Percentiles rank a stretch among this genome's conserved stretches.
phyloP scores from a whole-genome alignment of 2,113 vertebrate species.

The Otolemur garnettii region DNA sequence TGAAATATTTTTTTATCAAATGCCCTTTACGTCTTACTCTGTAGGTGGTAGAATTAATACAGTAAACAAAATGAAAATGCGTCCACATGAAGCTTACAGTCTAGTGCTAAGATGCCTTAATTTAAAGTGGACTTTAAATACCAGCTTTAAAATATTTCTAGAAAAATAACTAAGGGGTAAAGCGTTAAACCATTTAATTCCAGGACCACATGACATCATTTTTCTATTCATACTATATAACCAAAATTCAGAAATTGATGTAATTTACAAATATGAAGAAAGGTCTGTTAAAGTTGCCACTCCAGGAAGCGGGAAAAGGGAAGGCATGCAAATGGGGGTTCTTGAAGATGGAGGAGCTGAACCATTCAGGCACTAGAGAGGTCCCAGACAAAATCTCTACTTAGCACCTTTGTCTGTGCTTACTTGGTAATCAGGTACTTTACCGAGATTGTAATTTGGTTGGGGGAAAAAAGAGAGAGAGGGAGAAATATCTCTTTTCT shows the following conservation, averaged over 20 bases:
- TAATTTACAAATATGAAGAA: neutral
- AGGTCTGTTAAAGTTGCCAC: neutral
- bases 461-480: neutral
- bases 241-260: neutral
- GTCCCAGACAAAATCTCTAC: neutral
- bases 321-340: neutral
- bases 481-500: neutral
- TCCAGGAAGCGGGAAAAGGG: neutral
- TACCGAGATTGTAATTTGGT: neutral
- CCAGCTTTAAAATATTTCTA: neutral
- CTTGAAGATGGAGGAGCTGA: neutral
- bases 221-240: neutral
- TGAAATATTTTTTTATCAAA: neutral
- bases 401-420: neutral
- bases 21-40: neutral
- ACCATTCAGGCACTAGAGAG: neutral
- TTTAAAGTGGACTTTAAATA: neutral
- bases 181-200: neutral
- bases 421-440: neutral
- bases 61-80: neutral
- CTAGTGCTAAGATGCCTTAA: neutral
- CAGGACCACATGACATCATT: neutral
- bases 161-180: neutral
- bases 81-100: neutral
- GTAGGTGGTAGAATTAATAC: neutral